Base-by-base conservation (phyloP, 1,140 invertebrate genomes). In the Drosophila pectinifera region DNA sequence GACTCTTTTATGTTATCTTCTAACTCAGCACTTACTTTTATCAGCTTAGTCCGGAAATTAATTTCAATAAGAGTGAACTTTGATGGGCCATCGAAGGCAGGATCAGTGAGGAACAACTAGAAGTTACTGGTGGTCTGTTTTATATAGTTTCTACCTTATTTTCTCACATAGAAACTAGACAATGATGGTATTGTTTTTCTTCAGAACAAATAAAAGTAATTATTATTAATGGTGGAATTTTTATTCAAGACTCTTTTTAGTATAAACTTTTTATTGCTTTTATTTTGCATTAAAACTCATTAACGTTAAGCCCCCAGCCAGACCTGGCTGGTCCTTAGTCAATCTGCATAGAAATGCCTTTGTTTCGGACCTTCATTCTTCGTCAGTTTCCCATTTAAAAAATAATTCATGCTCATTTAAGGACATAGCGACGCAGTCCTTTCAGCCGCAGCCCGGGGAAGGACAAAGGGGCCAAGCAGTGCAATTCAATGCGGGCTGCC, bases 401-500 rank as follows among this genome's bases (percentile, higher is more conserved):
- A 45, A 51, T 64, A 80, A 79, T 84, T 72, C 69, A 76, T 73
- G 73, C 70, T 68, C 74, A 76, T 84, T 75, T 28, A 51, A 24
- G 39, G 61, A 34, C 13, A 64, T 43, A 14, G 18, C 22, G 22
- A 7, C 16, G 41, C 39, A 57, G 39, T 57, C 39, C 63, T 78
- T 78, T 64, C 43, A 45, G 18, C 16, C 28, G 24, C 22, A 34
- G 24, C 18, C 16, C 24, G 28, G 36, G 24, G 24, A 11, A 39
- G 48, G 28, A 63, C 68, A 74, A 73, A 48, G 42, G 24, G 39
- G 14, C 22, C 38, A 58, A 68, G 46, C 55, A 49, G 43, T 68
- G 70, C 41, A 69, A 59, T 73, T 42, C 77, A 72, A 72, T 58
- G 46, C n/a, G 36, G 49, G 28, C 20, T 28, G 42, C 34, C 68